Base-by-base conservation (phyloP, 1,140 invertebrate genomes). In the Drosophila eugracilis region DNA sequence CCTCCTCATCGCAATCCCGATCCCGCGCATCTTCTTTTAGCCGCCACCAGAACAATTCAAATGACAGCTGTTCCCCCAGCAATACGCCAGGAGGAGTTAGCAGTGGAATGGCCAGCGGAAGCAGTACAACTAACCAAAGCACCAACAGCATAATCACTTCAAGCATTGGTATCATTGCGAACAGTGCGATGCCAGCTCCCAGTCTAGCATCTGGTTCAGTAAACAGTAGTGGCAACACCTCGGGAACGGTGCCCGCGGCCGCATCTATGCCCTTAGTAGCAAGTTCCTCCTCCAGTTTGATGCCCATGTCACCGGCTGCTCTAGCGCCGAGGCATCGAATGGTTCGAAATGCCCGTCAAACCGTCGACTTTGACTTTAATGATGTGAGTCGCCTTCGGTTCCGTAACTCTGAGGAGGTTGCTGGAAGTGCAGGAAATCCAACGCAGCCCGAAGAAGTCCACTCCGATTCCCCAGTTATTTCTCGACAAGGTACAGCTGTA, bases 401-500 rank as follows among this genome's bases (percentile, higher is more conserved):
- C 89, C 93, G 94, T 41, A 94, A 92, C 74, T 93, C 94, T 74
- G 94, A 95, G 73, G 94, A 95, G 70, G 22, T 14, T 28, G 9
- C 42, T 39, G 30, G 44, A 49, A 22, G 54, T 78, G 93, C 92
- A 30, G 93, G 94, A 1, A 47, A 39, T 94, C 93, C 63, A 94
- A 94, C 76, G 94, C 73, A 54, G 36, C 60, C 73, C 19, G 85
- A 55, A 24, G 75, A 75, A 26, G 36, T 86, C 50, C 66, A 92
- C 89, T 69, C 84, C 76, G 76, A 93, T 91, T 85, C 88, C 69
- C 91, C 91, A n/a, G 67, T 90, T 0, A 75, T 83, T 4, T 59
- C 84, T 7, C 86, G 91, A 15, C 65, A 91, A 30, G 84, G 86
- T 4, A 75, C 89, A 2, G 69, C 65, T 19, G 75, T 89, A 0